Conservation (phyloP, 1,140 invertebrate species). For the Microplitis mediator region DNA sequence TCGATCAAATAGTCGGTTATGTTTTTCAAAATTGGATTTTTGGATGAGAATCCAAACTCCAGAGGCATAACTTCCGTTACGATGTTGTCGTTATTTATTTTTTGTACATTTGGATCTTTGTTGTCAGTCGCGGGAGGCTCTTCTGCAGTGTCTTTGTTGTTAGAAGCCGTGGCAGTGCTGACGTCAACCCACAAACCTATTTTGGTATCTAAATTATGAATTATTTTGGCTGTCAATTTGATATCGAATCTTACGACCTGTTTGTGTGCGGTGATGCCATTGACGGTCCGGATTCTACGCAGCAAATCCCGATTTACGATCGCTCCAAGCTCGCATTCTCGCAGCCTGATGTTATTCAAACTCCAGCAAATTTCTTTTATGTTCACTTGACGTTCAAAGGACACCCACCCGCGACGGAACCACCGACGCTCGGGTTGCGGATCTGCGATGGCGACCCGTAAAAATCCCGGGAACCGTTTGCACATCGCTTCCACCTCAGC, state of each 20-base stretch:
- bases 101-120: constrained; percentile 39
- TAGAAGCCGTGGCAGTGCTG: constrained; percentile 53
- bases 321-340: constrained; percentile 91
- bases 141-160: constrained; percentile 28
- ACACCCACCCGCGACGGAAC: constrained; percentile 97
- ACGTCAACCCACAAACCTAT: constrained; percentile 78
- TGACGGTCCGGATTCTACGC: constrained; percentile 88
- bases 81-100: constrained; percentile 31
- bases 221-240: constrained; percentile 92
- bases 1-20: constrained; percentile 99
- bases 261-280: constrained; percentile 91
- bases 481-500: constrained; percentile 98
- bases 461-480: constrained; percentile 91
- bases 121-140: constrained; percentile 30
- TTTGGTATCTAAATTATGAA: constrained; percentile 89
- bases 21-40: constrained; percentile 95
- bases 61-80: constrained; percentile 69
- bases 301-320: constrained; percentile 94
- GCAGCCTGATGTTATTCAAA: constrained; percentile 90
- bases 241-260: constrained; percentile 91
- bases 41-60: constrained; percentile 82
- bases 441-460: constrained; percentile 96
- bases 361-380: constrained; percentile 99
- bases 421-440: constrained; percentile 94
- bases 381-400: constrained; percentile 94